Conservation (phyloP, 2,888 invertebrate genomes). For the Nudaria mundana region DNA sequence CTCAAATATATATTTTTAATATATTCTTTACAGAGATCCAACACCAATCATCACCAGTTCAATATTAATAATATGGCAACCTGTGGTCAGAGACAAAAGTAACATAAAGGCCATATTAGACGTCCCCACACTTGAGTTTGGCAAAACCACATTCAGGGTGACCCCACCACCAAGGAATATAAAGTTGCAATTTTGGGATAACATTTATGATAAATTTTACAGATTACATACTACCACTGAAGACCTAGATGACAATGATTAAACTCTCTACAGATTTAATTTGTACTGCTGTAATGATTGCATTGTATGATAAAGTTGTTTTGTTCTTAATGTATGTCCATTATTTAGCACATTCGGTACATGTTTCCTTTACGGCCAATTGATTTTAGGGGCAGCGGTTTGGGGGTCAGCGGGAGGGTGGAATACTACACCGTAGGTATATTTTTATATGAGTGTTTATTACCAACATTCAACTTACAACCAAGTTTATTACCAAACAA, state of each 20-base stretch:
- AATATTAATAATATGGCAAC: slow-evolving; percentile 61
- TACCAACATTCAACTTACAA: no score
- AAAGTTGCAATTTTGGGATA: slow-evolving; percentile 58
- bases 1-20: background rate
- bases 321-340: no score
- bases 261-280: background rate
- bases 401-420: no score
- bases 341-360: no score
- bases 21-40: slow-evolving; percentile 56
- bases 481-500: no score
- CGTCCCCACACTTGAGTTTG: slow-evolving; percentile 41
- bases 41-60: slow-evolving; percentile 58
- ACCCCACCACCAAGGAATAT: slow-evolving; percentile 30
- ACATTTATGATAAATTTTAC: slow-evolving; percentile 58
- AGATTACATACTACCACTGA: slow-evolving; percentile 30
- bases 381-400: no score
- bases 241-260: slow-evolving; percentile 18
- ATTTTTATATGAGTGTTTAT: no score
- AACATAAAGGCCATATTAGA: slow-evolving; percentile 34
- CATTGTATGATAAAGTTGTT: no score
- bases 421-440: no score
- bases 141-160: slow-evolving; percentile 32
- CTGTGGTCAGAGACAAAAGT: slow-evolving; percentile 28
- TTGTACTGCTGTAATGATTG: no score
- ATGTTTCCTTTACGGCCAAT: no score